Evolutionary conservation across 1,140 invertebrate species (phyloP), one percentile per base, ranked within the genome.

Genomic region (Zeugodacus cucurbitae): DNA sequence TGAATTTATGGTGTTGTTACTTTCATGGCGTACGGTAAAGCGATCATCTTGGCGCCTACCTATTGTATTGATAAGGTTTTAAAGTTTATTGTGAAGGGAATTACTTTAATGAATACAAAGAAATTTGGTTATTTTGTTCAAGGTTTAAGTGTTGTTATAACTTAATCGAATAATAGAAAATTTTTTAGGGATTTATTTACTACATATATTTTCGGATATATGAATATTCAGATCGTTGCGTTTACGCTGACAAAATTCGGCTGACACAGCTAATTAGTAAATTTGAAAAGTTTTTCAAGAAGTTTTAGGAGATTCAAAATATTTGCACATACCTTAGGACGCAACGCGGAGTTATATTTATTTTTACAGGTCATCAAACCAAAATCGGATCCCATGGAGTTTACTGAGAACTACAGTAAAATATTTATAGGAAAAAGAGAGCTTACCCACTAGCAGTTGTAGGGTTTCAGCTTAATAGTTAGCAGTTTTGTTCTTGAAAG

Each of bases 291-390:
- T 4, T 54, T 54, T 54, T 54, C 2, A 54, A 54, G 58, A 62
- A 22, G n/a, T 8, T 0, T 62, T 26, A 62, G 58, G 5, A 62
- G n/a, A 22, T 87, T 59, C 41, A 34, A 54, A n/a, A 29, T 82
- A 82, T 82, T 82, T 82, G 74, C 74, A 82, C 74, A 82, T 82
- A 82, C 48, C 48, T 82, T 17, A 48, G 44, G 7, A 74, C 37
- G 41, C n/a, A 17, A 82, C 17, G 44, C 7, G 20, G 3, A 48
- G 41, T 54, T 82, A 17, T 4, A 17, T 82, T 62, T 62, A 48
- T 82, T 82, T 82, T 82, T 54, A 48, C 74, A 82, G 74, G n/a
- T 48, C 74, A 82, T 8, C 74, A 82, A 37, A 3, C 3, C 6
- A 32, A 34, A 54, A 48, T n/a, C 11, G 74, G 41, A 44, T 48